Evolutionary conservation across 2,113 vertebrate species (phyloP), one percentile per base, ranked within the genome.

Genomic region (Pangasianodon gigas): DNA sequence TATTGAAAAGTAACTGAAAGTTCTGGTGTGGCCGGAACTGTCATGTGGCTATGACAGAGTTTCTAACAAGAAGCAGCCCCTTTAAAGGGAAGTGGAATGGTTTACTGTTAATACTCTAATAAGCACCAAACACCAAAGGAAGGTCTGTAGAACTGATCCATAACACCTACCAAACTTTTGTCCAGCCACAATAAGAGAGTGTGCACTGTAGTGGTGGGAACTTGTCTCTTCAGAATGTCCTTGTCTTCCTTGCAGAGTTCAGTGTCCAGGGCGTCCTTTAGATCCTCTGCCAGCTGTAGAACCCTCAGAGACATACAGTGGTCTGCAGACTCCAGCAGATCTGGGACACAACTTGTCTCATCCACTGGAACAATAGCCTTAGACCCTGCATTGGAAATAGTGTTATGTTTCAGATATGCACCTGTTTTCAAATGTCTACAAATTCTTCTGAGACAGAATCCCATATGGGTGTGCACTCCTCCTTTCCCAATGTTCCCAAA

Each of bases 281-380:
- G 95, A 90, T 97, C 97, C 92, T 98, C 96, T 0, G 96, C 91
- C 41, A 98, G 96, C 93, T 96, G 96, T n/a, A 97, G 91, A 85
- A 96, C 95, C 69, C 96, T 96, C 88, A 97, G 94, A 2, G 95
- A 91, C 37, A 95, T 95, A 52, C 95, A 90, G 84, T 93, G 95
- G 60, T 95, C 92, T 58, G 95, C 94, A 3, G 94, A 93, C 10
- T 93, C 94, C 48, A 95, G 91, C 10, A 95, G 95, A 80, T 95
- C 95, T 56, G 92, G 92, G 85, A 95, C 92, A 87, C 95, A 94
- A 2, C 94, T 91, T 60, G 95, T 94, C 56, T 96, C 96, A 77
- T 95, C 84, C 26, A 24, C 82, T 16, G 94, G 94, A 21, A 69
- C 88, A n/a, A 89, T 37, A 77, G 95, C 93, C 92, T 97, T 97